phyloP scores from a whole-genome alignment of 2,888 invertebrate genomes.

The Mythimna albipuncta region DNA sequence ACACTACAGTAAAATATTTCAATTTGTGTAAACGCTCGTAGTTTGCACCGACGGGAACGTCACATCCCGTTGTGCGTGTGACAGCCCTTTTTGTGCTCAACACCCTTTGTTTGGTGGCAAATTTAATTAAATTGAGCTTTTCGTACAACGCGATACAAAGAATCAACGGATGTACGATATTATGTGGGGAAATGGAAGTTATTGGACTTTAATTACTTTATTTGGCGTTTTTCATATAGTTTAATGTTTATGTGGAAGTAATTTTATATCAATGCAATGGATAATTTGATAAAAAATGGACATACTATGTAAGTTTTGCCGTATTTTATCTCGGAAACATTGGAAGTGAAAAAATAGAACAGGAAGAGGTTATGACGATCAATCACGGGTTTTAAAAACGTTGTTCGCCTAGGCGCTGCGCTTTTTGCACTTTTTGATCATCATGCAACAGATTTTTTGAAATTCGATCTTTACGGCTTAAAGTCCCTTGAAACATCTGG shows the following conservation, averaged over 20 bases:
- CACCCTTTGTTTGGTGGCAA: conserved; percentile 55
- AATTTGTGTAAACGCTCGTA: conserved; percentile 22
- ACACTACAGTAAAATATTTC: conserved; percentile 32
- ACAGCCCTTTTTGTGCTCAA: conserved; percentile 53
- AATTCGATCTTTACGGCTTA: no score
- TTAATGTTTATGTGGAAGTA: not conserved
- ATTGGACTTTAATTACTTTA: conserved; percentile 33
- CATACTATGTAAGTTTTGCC: no score
- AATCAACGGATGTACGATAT: conserved; percentile 30
- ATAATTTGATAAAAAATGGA: no score
- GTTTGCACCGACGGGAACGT: conserved; percentile 26
- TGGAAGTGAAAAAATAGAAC: not conserved
- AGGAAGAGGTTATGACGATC: not conserved
- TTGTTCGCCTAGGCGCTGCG: no score
- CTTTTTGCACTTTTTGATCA: no score
- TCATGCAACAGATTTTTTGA: no score
- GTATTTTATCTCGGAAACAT: no score
- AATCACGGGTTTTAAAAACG: not conserved
- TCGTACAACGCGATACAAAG: conserved; percentile 37
- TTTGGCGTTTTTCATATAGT: not conserved
- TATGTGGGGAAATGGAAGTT: conserved; percentile 23
- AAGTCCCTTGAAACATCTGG: no score
- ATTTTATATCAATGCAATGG: not conserved
- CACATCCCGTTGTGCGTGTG: conserved; percentile 57
- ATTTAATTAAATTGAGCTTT: conserved; percentile 60